Percentiles rank a stretch among this genome's conserved stretches.
Conservation (phyloP, 2,113 vertebrate species). For the Antechinus stuartii region DNA sequence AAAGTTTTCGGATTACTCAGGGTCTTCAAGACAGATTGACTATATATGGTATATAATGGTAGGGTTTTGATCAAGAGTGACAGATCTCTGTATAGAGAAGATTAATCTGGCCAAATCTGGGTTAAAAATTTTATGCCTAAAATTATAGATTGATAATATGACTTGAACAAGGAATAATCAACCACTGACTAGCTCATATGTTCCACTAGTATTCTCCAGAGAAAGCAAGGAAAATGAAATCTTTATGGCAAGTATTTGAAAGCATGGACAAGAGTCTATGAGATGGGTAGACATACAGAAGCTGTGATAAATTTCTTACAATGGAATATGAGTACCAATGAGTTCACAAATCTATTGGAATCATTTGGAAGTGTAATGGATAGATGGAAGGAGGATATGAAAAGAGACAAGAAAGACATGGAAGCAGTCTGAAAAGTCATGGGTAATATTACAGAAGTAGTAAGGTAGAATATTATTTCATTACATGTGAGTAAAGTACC, state of each 20-base stretch:
- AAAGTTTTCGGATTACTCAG: background rate
- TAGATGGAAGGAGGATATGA: background rate
- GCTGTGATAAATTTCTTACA: background rate
- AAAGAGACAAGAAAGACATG: background rate
- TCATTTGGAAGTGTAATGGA: background rate
- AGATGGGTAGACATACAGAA: background rate
- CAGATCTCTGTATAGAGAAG: background rate
- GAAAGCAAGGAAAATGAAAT: background rate
- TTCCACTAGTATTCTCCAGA: background rate
- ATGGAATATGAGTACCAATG: background rate
- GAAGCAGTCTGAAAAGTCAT: background rate
- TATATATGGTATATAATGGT: background rate
- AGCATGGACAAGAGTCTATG: background rate
- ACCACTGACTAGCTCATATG: background rate
- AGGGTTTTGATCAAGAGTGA: background rate
- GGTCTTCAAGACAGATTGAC: background rate
- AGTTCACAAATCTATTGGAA: background rate
- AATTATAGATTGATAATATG: background rate
- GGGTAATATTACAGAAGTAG: background rate
- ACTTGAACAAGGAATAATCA: background rate
- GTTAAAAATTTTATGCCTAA: background rate
- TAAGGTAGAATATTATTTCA: background rate
- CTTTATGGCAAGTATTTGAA: background rate
- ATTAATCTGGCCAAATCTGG: background rate
- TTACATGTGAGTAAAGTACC: background rate